Evolutionary conservation across 2,113 vertebrate genomes (phyloP), one percentile per base, ranked within the genome.

Genomic region (Calyptommatus sinebrachiatus): DNA sequence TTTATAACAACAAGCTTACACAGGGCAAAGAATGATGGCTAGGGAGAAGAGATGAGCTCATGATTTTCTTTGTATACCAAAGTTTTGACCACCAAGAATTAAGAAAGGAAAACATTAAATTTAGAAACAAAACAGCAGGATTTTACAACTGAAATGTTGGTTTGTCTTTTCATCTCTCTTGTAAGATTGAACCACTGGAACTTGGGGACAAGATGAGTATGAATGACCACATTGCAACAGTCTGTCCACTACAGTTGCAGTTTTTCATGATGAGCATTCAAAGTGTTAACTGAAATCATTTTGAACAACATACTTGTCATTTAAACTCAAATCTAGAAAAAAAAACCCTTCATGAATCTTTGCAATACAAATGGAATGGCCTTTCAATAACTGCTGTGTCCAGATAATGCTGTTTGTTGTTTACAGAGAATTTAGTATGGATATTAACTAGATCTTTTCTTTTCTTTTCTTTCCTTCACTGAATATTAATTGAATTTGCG

Each of bases 241-340:
- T 95, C 95, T 96, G 96, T 96, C 96, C 95, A 48, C 95, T 95
- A 92, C 86, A 95, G 95, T 96, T 96, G 94, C 95, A 95, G 95
- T 96, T 94, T 94, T 96, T 95, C 95, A 96, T 95, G 94, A 94
- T 88, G 73, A 95, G 91, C 95, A 95, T 96, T 89, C 87, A 82
- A 93, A 94, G 92, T 94, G 95, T 95, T 95, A 95, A 94, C 92
- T 91, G 60, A 93, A 94, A 94, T 83, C 88, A 95, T 95, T 95
- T 84, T 92, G 94, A 95, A 92, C 92, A 88, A 91, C 95, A 93
- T 92, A 93, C 84, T 69, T 90, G 91, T 91, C 95, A 95, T 96
- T 94, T 93, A 94, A 94, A 89, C 90, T 70, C 45, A 69, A 93
- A 48, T 87, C 88, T 84, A 87, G 90, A 94, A 35, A 65, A 63